These are phyloP conservation scores for Salvator merianae DNA, from an alignment of 2,113 vertebrate species.

Conservation along the genomic window DNA sequence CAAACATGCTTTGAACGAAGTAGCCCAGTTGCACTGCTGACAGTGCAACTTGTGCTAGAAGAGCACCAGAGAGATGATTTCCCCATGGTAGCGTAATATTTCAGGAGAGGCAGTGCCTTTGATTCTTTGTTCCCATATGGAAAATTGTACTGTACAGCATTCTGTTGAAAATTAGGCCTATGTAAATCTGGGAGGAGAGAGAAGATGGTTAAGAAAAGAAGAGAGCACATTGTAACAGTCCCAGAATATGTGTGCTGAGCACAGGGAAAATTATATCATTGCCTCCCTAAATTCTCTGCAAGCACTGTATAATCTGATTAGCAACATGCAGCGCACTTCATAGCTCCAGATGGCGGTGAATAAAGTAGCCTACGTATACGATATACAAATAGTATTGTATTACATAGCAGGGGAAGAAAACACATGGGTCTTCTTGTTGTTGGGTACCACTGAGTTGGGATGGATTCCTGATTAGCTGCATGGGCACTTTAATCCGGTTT, in stretches of 20 bases:
- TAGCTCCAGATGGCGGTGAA: fast-evolving
- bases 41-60: background rate
- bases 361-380: background rate
- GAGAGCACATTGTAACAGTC: background rate
- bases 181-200: background rate
- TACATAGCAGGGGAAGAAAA: background rate
- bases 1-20: constrained; percentile 21
- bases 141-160: background rate
- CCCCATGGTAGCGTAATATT: background rate
- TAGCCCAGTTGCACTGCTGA: background rate
- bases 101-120: background rate
- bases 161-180: background rate
- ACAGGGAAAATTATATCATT: background rate
- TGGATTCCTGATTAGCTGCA: too few relatives aligned
- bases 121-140: constrained; percentile 1
- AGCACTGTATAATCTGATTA: constrained; percentile 1
- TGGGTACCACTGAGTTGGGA: too few relatives aligned
- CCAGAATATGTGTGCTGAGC: background rate
- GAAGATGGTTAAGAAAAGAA: background rate
- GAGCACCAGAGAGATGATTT: background rate
- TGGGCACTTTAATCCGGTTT: too few relatives aligned
- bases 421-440: background rate
- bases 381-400: fast-evolving
- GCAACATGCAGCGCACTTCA: background rate
- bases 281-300: background rate